Evolutionary conservation across 2,888 invertebrate genomes (phyloP), one percentile per base, ranked within the genome.

Genomic region (Mayetiola destructor): DNA sequence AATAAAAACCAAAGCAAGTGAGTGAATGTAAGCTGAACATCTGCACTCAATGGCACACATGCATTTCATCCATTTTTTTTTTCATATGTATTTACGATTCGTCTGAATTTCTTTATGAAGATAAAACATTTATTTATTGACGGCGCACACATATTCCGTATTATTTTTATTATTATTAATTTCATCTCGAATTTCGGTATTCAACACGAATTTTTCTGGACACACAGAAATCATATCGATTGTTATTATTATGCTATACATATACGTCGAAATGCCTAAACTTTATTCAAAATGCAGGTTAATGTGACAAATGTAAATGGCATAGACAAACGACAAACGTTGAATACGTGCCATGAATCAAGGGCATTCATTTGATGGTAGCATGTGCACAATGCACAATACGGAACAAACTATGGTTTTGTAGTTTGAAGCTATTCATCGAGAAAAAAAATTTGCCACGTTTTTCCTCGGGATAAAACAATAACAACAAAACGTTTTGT

Each of bases 231-330:
- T n/a, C n/a, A n/a, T n/a, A n/a, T n/a, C n/a, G n/a, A n/a, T n/a
- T n/a, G n/a, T n/a, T n/a, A n/a, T n/a, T n/a, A n/a, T n/a, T n/a
- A n/a, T n/a, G n/a, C n/a, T n/a, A n/a, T n/a, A n/a, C n/a, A n/a
- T n/a, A n/a, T n/a, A n/a, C n/a, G n/a, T n/a, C n/a, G n/a, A n/a
- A n/a, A n/a, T n/a, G n/a, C n/a, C n/a, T n/a, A n/a, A n/a, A n/a
- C n/a, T n/a, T n/a, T n/a, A n/a, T n/a, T n/a, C n/a, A n/a, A n/a
- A 48, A 48, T 48, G 27, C 48, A 48, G 48, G 48, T 48, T 48
- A 48, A 27, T 48, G 48, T 48, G 27, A n/a, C 48, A 48, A 48
- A 48, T 48, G 48, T 27, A 48, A 48, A 48, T 48, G 48, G 5
- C 48, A 48, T 48, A 48, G 3, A 27, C n/a, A 5, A 48, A 27